These are phyloP conservation scores for Oxycera nigricornis DNA, from an alignment of 2,888 invertebrate species.

Conservation along the genomic window DNA sequence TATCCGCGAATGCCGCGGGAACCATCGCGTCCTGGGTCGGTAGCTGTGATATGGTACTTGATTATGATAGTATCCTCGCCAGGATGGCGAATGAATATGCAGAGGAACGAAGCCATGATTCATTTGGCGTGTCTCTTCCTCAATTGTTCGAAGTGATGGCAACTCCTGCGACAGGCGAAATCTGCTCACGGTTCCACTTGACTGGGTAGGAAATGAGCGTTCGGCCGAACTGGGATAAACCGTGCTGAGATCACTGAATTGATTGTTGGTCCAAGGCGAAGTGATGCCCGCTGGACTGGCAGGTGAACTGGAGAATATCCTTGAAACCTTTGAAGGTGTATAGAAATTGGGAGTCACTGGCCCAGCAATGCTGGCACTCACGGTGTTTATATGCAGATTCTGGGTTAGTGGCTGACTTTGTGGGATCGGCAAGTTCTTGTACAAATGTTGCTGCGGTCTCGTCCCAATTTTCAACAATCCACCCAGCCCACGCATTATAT, in stretches of 20 bases:
- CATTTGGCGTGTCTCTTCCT: conserved; percentile 70
- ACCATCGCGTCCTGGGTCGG: conserved; percentile 70
- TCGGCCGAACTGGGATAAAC: conserved; percentile 83
- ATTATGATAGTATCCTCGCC: conserved; percentile 61
- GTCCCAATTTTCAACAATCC: conserved; percentile 56
- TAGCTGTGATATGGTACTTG: conserved; percentile 60
- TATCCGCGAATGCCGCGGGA: conserved; percentile 70
- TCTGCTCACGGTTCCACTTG: conserved; percentile 64
- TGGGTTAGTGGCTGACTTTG: conserved; percentile 58
- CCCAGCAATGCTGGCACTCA: conserved; percentile 52
- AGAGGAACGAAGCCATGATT: conserved; percentile 68
- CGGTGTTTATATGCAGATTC: conserved; percentile 59
- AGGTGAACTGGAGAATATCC: conserved; percentile 72
- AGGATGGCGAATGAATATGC: conserved; percentile 70
- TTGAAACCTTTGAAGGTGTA: conserved; percentile 62
- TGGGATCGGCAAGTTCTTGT: conserved; percentile 51
- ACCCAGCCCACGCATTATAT: conserved; percentile 62
- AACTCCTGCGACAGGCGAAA: conserved; percentile 74
- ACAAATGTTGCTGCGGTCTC: conserved; percentile 58
- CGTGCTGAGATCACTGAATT: conserved; percentile 84
- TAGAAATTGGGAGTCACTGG: conserved; percentile 56
- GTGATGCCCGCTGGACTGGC: conserved; percentile 67
- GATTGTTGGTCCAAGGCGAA: conserved; percentile 76
- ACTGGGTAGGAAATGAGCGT: conserved; percentile 79
- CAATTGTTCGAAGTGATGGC: conserved; percentile 74